A percentile compares a stretch with the other conserved stretches of the same genome.
Evolutionary conservation across 2,113 vertebrate species (phyloP).

Genomic region (Zootoca vivipara): DNA sequence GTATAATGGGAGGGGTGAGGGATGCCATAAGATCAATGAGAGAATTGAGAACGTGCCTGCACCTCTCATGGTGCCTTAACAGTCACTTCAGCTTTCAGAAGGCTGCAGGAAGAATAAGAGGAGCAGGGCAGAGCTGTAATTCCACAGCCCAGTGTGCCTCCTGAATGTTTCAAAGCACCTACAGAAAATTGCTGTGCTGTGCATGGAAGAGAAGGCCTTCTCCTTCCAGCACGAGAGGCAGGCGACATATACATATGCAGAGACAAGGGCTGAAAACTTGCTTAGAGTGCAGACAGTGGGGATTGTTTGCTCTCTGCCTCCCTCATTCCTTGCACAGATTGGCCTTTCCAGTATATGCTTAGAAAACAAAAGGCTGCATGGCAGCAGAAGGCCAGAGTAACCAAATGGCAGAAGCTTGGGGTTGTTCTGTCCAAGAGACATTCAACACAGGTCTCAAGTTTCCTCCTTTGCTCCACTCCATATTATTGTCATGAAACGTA

Average conservation of each 20-base stretch:
- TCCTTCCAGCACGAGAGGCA: not conserved
- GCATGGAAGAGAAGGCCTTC: not conserved
- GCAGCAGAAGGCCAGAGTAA: not conserved
- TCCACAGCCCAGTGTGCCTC: not conserved
- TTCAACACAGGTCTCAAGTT: not conserved
- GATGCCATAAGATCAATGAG: not conserved
- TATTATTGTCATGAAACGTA: not conserved
- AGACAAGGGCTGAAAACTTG: not conserved
- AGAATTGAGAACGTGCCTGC: not conserved
- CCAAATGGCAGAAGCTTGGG: too few species aligned
- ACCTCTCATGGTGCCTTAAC: not conserved
- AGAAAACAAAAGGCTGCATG: not conserved
- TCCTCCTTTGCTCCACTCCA: not conserved
- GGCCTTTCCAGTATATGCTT: not conserved
- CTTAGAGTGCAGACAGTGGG: not conserved
- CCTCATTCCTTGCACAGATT: not conserved
- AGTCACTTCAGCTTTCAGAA: not conserved
- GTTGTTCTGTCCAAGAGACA: not conserved
- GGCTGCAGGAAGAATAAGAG: not conserved
- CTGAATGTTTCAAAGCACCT: not conserved
- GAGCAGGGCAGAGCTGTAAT: not conserved
- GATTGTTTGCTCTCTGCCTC: not conserved
- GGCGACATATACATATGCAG: not conserved
- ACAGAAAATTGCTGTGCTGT: not conserved
- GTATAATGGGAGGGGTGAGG: not conserved